These are phyloP conservation scores for Chiroxiphia lanceolata DNA, from an alignment of 2,797 vertebrate genomes.

Conservation along the genomic window DNA sequence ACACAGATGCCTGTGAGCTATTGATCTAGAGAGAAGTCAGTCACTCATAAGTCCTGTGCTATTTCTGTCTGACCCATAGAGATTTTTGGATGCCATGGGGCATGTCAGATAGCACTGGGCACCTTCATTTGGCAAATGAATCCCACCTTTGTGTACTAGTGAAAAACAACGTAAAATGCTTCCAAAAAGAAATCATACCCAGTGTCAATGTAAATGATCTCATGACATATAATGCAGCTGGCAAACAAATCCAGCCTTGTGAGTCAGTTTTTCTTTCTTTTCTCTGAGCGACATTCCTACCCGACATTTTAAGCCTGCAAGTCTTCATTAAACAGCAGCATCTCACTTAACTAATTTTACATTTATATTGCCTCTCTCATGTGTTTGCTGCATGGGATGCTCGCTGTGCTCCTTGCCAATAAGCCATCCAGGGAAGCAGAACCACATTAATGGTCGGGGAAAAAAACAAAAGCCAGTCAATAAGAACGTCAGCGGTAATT, in stretches of 20 bases:
- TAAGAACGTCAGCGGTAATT: conserved; percentile 46
- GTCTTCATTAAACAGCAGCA: neutral
- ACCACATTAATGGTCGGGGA: conserved; percentile 26
- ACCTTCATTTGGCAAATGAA: neutral
- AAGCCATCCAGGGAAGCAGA: conserved; percentile 34
- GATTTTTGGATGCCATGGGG: neutral
- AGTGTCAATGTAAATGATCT: neutral
- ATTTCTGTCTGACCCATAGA: neutral
- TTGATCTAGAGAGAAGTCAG: fast-evolving
- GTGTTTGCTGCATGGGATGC: neutral
- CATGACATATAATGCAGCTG: neutral
- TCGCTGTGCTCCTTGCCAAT: neutral
- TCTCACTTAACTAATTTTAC: conserved; percentile 29
- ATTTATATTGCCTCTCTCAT: neutral
- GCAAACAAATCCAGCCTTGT: neutral
- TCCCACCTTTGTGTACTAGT: neutral
- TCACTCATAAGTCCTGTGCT: neutral
- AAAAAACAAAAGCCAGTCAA: conserved; percentile 41
- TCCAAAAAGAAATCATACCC: neutral
- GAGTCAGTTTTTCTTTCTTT: neutral
- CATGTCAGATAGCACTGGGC: neutral
- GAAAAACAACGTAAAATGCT: neutral
- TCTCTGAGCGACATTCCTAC: neutral
- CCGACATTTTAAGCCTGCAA: neutral
- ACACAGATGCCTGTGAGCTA: neutral